Evolutionary conservation across 30 jellyfish, hydroid and myxozoan species (phyloP).

Genomic region (Cassiopea andromeda): DNA sequence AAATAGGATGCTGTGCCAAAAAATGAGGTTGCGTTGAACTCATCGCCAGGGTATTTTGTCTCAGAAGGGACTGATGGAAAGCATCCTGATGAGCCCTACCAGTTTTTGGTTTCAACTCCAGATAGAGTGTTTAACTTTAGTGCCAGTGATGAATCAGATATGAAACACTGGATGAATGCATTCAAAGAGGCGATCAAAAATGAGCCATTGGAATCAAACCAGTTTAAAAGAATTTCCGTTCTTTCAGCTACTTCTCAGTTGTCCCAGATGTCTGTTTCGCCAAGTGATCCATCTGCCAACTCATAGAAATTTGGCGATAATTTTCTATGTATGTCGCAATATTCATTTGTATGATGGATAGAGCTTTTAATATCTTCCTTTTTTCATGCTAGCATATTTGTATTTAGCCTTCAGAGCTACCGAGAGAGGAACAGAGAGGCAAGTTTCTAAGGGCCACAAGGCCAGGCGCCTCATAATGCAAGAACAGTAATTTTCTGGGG

Average conservation of each 20-base stretch:
- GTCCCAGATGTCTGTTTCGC: conserved; percentile 46
- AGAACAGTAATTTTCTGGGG: too few species aligned
- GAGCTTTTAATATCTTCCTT: too few species aligned
- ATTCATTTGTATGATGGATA: too few species aligned
- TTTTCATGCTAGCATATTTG: too few species aligned
- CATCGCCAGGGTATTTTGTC: conserved; percentile 38
- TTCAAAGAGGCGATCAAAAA: conserved; percentile 66
- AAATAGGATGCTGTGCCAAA: conserved; percentile 55
- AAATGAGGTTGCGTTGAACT: conserved; percentile 22
- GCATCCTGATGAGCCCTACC: conserved; percentile 86
- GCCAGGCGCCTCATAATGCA: too few species aligned
- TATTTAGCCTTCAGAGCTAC: too few species aligned
- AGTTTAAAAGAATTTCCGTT: conserved; percentile 15
- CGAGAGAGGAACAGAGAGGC: too few species aligned
- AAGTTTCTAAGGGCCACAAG: too few species aligned
- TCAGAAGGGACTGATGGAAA: conserved; percentile 89
- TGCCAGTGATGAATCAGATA: conserved; percentile 62
- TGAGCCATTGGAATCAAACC: conserved; percentile 33
- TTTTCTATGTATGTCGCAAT: too few species aligned
- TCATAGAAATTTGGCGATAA: not conserved
- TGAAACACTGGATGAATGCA: conserved; percentile 86
- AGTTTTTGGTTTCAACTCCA: conserved; percentile 79
- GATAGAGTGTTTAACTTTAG: conserved; percentile 78
- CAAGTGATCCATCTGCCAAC: conserved; percentile 39
- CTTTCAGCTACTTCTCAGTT: conserved; percentile 22